Percentiles rank a stretch among this genome's conserved stretches.
phyloP scores from a whole-genome alignment of 2,888 invertebrate species.

The Euproctis similis region DNA sequence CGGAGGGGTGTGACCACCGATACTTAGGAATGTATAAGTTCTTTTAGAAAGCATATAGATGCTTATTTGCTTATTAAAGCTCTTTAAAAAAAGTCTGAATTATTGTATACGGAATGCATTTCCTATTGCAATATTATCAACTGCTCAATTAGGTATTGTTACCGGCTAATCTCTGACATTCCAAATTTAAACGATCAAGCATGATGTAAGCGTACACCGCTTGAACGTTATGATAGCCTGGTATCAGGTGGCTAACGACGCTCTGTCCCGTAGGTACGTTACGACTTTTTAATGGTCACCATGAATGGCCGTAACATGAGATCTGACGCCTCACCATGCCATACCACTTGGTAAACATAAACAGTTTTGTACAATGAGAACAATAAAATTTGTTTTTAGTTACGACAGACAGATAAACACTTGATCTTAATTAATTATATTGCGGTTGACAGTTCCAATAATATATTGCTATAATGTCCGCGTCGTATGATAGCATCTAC shows the following conservation, averaged over 20 bases:
- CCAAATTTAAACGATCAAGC: conserved; percentile 41
- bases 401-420: conserved; percentile 31
- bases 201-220: conserved; percentile 28
- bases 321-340: conserved; percentile 40
- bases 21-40: too few relatives aligned
- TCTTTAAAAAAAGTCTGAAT: too few relatives aligned
- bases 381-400: conserved; percentile 62
- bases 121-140: conserved; percentile 18
- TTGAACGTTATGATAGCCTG: conserved; percentile 52
- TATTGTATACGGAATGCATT: conserved; percentile 4
- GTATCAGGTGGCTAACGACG: conserved; percentile 69
- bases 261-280: conserved; percentile 68
- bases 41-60: too few relatives aligned
- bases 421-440: conserved; percentile 27
- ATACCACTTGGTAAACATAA: conserved; percentile 53
- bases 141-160: conserved; percentile 25
- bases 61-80: too few relatives aligned
- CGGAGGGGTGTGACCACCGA: too few relatives aligned
- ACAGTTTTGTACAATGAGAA: conserved; percentile 50
- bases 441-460: too few relatives aligned
- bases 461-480: too few relatives aligned
- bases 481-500: too few relatives aligned
- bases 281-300: conserved; percentile 68
- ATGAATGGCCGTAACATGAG: conserved; percentile 73
- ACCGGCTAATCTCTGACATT: conserved; percentile 32